A percentile compares a stretch with the other conserved stretches of the same genome.
These are phyloP conservation scores for Drosophila anceps DNA, from an alignment of 2,888 invertebrate genomes.

Conservation along the genomic window DNA sequence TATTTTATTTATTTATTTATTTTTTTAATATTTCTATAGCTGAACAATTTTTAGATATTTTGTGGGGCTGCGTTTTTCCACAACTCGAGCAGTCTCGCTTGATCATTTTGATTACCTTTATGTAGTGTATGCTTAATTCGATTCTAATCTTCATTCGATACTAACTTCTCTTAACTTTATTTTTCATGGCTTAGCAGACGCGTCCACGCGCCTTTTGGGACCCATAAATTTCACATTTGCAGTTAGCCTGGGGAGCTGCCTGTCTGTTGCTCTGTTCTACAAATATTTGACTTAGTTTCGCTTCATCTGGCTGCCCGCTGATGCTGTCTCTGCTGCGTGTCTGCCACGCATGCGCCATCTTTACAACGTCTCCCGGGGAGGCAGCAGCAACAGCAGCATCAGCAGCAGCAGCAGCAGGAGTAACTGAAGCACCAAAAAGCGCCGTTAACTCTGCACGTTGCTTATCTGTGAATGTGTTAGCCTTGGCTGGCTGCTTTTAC, in stretches of 20 bases:
- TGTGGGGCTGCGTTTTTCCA: too few relatives aligned
- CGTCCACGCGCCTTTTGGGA: slow-evolving; percentile 65
- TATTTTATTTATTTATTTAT: too few relatives aligned
- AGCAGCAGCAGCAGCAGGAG: slow-evolving; percentile 6
- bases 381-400: neutral
- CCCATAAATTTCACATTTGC: slow-evolving; percentile 76
- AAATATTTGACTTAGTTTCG: slow-evolving; percentile 80
- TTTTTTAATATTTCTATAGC: too few relatives aligned
- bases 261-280: slow-evolving; percentile 56
- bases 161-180: neutral
- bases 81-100: neutral
- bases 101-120: neutral
- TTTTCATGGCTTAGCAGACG: slow-evolving; percentile 40
- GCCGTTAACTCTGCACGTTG: slow-evolving; percentile 61
- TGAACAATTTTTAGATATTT: too few relatives aligned
- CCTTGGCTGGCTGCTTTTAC: slow-evolving; percentile 40
- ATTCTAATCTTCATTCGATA: neutral
- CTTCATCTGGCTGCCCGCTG: slow-evolving; percentile 37
- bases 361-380: slow-evolving; percentile 33
- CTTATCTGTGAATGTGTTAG: slow-evolving; percentile 67
- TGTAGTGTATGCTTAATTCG: neutral
- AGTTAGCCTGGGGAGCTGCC: slow-evolving; percentile 58
- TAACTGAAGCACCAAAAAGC: slow-evolving; percentile 29
- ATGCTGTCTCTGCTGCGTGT: slow-evolving; percentile 55
- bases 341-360: slow-evolving; percentile 76